Base-by-base conservation (phyloP, 2,888 invertebrate genomes). In the Notodromas monacha region DNA sequence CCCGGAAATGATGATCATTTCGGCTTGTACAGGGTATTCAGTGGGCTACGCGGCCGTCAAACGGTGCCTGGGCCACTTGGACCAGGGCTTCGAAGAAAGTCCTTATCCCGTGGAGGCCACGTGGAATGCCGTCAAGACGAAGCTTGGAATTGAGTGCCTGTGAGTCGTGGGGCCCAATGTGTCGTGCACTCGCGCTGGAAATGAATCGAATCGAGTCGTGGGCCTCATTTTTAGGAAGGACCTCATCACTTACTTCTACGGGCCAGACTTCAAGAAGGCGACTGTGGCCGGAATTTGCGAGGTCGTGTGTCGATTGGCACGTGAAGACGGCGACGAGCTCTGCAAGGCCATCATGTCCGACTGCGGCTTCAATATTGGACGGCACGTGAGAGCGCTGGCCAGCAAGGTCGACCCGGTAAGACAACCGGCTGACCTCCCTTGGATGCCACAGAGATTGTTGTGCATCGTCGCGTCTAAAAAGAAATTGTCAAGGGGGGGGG, bases 41-140 rank as follows among this genome's bases (percentile, higher is more conserved):
- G n/a, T n/a, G n/a, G n/a, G n/a, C n/a, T n/a, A n/a, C n/a, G n/a
- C n/a, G n/a, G n/a, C n/a, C n/a, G n/a, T n/a, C n/a, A n/a, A n/a
- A n/a, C n/a, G n/a, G n/a, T n/a, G n/a, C n/a, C n/a, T n/a, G n/a
- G n/a, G n/a, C n/a, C n/a, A n/a, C n/a, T n/a, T n/a, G n/a, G 33
- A 89, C 79, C 1, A 89, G 43, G 65, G 73, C 33, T 59, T 69
- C 31, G 92, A 92, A 44, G 70, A 69, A 30, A 56, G 79, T 10
- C 44, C 51, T 0, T 50, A 54, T 13, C 54, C 68, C 0, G 64
- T 66, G 0, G 56, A 63, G 43, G 56, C 68, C 8, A 65, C 63
- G n/a, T n/a, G n/a, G n/a, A n/a, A n/a, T n/a, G n/a, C n/a, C n/a
- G n/a, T n/a, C n/a, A n/a, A 0, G 54, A 58, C 2, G 54, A 50